Percentiles rank a stretch among this genome's conserved stretches.
These are phyloP conservation scores for Pachymerium ferrugineum DNA, from an alignment of 2,888 invertebrate species.

Conservation along the genomic window DNA sequence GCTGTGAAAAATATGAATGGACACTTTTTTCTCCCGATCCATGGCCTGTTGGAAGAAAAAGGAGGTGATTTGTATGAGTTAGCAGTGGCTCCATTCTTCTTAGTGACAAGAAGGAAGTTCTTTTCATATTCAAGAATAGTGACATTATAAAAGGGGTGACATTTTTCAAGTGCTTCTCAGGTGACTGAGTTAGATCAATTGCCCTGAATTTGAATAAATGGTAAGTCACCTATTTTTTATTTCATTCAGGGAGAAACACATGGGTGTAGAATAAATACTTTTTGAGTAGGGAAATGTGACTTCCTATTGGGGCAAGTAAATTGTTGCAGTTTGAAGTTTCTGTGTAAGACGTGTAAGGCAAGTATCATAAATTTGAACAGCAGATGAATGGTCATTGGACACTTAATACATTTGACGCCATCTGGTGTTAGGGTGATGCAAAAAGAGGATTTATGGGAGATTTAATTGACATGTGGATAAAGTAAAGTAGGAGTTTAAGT, in stretches of 20 bases:
- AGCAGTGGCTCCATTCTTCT: not conserved
- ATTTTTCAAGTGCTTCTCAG: not conserved
- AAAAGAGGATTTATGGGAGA: not conserved
- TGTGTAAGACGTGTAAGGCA: not conserved
- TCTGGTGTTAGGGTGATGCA: not conserved
- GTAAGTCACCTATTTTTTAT: no score
- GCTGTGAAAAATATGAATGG: not conserved
- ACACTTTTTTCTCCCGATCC: not conserved
- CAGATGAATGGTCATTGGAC: not conserved
- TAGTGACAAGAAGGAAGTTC: not conserved
- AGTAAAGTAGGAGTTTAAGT: not conserved
- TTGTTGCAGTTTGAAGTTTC: not conserved
- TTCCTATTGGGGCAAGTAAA: no score
- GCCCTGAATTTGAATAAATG: not conserved
- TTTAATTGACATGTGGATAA: not conserved
- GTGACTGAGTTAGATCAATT: not conserved
- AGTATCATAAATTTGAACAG: not conserved
- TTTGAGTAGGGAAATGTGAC: no score
- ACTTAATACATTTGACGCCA: not conserved
- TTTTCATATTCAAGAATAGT: no score
- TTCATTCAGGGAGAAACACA: no score
- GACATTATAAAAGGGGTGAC: not conserved
- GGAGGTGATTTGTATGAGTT: not conserved
- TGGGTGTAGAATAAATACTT: no score
- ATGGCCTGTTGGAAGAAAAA: not conserved